These are phyloP conservation scores for Bothrops alternatus DNA, from an alignment of 2,797 vertebrate species.

Conservation along the genomic window DNA sequence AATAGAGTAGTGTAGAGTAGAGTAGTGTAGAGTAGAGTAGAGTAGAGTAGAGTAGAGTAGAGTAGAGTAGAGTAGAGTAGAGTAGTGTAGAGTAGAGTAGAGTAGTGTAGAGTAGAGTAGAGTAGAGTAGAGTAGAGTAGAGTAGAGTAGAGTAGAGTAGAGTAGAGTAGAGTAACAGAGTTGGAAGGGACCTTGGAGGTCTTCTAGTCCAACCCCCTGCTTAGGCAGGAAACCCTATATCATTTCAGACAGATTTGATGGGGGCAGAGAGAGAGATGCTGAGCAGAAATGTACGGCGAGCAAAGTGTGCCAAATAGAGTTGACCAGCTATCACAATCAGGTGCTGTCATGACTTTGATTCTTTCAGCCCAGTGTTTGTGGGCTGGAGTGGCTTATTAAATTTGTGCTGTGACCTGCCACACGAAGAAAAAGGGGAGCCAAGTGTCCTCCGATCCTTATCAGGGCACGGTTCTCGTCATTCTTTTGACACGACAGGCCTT, in stretches of 20 bases:
- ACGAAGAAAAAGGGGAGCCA: slow-evolving; percentile 12
- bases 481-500: slow-evolving; percentile 58
- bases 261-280: background rate
- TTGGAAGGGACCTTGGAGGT: too few relatives aligned
- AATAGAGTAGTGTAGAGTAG: too few relatives aligned
- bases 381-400: slow-evolving; percentile 52
- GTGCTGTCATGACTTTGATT: slow-evolving; percentile 29
- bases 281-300: background rate
- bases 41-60: too few relatives aligned
- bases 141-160: too few relatives aligned
- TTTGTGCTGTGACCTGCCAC: background rate
- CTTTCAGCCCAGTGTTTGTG: slow-evolving; percentile 13
- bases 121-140: too few relatives aligned
- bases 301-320: background rate
- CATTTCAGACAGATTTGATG: background rate
- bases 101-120: too few relatives aligned
- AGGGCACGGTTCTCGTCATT: slow-evolving; percentile 35
- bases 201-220: too few relatives aligned
- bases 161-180: too few relatives aligned
- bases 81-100: too few relatives aligned
- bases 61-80: too few relatives aligned
- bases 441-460: slow-evolving; percentile 45
- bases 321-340: background rate
- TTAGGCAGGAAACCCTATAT: too few relatives aligned
- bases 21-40: too few relatives aligned